Evolutionary conservation across 2,797 vertebrate genomes (phyloP).

Genomic region (Siniperca scherzeri): DNA sequence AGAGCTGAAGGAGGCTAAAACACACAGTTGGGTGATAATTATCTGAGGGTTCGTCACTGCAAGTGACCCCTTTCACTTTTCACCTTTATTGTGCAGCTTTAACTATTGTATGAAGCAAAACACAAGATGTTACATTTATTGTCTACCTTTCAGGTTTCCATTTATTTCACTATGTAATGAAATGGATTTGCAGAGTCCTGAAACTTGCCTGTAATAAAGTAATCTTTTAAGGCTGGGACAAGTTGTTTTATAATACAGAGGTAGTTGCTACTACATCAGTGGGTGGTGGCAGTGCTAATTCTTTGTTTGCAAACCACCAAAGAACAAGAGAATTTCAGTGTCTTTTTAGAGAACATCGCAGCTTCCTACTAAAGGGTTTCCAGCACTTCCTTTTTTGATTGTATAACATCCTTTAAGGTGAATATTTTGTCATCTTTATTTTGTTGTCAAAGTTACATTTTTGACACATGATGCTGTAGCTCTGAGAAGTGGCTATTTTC

Average conservation of each 20-base stretch:
- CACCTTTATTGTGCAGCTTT: not conserved
- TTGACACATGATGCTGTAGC: not conserved
- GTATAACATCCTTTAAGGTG: not conserved
- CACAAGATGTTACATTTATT: not conserved
- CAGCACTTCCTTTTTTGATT: constrained; percentile 9
- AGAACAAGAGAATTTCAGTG: constrained; percentile 2
- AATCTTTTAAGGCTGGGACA: constrained; percentile 4
- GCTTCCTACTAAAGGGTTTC: not conserved
- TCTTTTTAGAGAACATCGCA: constrained; percentile 12
- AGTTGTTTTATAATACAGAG: constrained; percentile 12
- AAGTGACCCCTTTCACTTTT: not conserved
- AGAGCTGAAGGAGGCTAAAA: not conserved
- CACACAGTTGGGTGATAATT: not conserved
- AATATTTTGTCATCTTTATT: not conserved
- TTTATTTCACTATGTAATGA: not conserved
- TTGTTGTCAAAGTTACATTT: not conserved
- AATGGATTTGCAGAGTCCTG: not conserved
- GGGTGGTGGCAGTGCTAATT: constrained; percentile 8
- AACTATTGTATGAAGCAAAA: not conserved
- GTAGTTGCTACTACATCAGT: not conserved
- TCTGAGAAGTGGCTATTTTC: not conserved
- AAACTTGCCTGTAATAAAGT: not conserved
- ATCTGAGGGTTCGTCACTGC: not conserved
- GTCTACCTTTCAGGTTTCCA: not conserved
- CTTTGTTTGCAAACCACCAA: constrained; percentile 15